These are phyloP conservation scores for Amblyjoppa proteus DNA, from an alignment of 2,888 invertebrate genomes.

Conservation along the genomic window DNA sequence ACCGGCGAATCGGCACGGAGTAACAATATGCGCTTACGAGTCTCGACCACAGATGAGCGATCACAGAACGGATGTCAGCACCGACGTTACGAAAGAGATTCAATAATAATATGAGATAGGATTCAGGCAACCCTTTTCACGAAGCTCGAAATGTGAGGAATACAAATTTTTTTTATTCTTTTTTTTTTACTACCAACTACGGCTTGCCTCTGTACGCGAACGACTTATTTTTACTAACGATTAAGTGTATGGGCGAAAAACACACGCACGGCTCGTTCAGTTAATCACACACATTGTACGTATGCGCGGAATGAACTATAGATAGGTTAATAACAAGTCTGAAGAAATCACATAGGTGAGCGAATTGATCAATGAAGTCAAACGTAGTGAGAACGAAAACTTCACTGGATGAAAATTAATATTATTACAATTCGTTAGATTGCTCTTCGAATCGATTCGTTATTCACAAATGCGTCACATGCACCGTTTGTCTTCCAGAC, in stretches of 20 bases:
- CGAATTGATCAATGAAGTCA: neutral
- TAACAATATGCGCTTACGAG: slow-evolving; percentile 97
- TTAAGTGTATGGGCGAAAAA: neutral
- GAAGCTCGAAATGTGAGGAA: slow-evolving; percentile 5
- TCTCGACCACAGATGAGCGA: slow-evolving; percentile 93
- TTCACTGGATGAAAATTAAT: slow-evolving; percentile 8
- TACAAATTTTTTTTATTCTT: neutral
- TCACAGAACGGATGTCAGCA: slow-evolving; percentile 89
- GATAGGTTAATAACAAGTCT: neutral
- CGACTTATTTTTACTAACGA: neutral
- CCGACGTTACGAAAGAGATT: slow-evolving; percentile 59
- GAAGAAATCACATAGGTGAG: neutral
- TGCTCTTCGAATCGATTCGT: neutral
- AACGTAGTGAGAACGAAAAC: neutral
- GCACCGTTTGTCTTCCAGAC: neutral
- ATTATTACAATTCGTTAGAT: neutral
- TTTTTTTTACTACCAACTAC: neutral
- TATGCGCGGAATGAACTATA: slow-evolving; percentile 10
- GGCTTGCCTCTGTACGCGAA: neutral
- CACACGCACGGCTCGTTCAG: neutral
- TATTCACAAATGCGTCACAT: neutral
- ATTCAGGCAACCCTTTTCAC: neutral
- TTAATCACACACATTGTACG: slow-evolving; percentile 5
- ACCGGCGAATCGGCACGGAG: slow-evolving; percentile 94
- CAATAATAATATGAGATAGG: slow-evolving; percentile 52